A percentile compares a stretch with the other conserved stretches of the same genome.
Conservation (phyloP, 1,140 invertebrate genomes). For the Tetraneura akinire region DNA sequence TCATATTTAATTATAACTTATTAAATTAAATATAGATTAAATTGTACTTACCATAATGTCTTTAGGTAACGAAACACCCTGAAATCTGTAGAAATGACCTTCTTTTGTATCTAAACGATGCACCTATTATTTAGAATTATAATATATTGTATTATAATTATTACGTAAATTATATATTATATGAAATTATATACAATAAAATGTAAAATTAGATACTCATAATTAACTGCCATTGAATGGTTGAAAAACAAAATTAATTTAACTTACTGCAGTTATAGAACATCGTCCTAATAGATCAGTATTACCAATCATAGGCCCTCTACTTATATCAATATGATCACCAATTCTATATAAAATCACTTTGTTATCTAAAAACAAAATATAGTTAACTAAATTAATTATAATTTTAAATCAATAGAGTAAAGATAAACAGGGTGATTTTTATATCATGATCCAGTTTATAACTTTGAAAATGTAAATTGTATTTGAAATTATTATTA, state of each 20-base stretch:
- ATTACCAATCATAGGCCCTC: slow-evolving; percentile 83
- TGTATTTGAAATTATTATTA: too few species aligned
- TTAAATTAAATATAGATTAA: too few species aligned
- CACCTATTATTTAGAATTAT: slow-evolving; percentile 59
- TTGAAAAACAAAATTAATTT: slow-evolving; percentile 10
- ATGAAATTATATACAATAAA: too few species aligned
- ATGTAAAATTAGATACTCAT: too few species aligned
- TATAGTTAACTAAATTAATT: slow-evolving; percentile 1
- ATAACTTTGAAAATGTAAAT: too few species aligned
- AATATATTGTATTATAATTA: background rate
- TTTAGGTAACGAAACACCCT: slow-evolving; percentile 82
- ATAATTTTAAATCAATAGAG: too few species aligned
- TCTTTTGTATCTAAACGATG: slow-evolving; percentile 68
- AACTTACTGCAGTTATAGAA: slow-evolving; percentile 68
- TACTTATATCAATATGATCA: slow-evolving; percentile 87
- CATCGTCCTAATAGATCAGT: slow-evolving; percentile 75
- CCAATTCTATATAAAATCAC: slow-evolving; percentile 80
- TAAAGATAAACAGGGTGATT: too few species aligned
- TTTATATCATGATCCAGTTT: too few species aligned
- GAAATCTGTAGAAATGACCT: slow-evolving; percentile 77
- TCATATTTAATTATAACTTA: too few species aligned
- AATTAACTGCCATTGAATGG: background rate
- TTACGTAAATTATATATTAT: background rate
- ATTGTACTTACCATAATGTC: slow-evolving; percentile 61
- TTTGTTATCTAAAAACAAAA: slow-evolving; percentile 56